These are phyloP conservation scores for Fulmarus glacialis DNA, from an alignment of 2,113 vertebrate species.

Conservation along the genomic window DNA sequence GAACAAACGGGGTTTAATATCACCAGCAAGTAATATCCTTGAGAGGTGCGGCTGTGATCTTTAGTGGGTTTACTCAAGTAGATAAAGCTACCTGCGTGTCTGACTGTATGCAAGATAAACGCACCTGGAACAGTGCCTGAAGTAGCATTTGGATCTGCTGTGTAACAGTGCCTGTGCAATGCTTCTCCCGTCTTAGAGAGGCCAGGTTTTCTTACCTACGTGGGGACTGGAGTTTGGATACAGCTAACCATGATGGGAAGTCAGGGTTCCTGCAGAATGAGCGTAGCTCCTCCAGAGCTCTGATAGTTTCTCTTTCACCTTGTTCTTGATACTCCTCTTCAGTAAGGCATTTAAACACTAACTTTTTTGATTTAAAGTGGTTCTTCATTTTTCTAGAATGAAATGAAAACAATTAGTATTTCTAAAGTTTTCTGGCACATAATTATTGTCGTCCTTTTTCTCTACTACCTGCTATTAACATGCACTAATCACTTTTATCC, in stretches of 20 bases:
- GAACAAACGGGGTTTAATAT: background rate
- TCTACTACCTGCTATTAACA: background rate
- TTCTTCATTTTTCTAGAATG: slow-evolving; percentile 70
- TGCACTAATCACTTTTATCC: background rate
- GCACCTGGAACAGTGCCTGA: background rate
- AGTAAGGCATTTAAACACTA: slow-evolving; percentile 63
- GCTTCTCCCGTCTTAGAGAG: background rate
- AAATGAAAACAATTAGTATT: background rate
- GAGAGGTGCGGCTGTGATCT: background rate
- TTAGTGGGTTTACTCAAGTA: background rate
- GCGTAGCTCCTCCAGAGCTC: slow-evolving; percentile 81
- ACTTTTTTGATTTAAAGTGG: slow-evolving; percentile 35
- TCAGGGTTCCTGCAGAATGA: slow-evolving; percentile 69
- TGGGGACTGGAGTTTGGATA: slow-evolving; percentile 78
- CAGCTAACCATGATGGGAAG: slow-evolving; percentile 80
- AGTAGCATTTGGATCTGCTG: background rate
- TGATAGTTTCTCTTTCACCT: slow-evolving; percentile 70
- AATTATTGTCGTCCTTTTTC: background rate
- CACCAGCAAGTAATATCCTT: background rate
- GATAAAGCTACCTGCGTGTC: rapidly evolving
- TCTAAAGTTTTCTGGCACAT: background rate
- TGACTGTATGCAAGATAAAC: background rate
- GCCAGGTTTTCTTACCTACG: slow-evolving; percentile 66
- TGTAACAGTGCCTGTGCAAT: background rate
- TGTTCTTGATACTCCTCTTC: slow-evolving; percentile 84